Conservation (phyloP, 2,888 invertebrate genomes). For the Caenorhabditis panamensis region DNA sequence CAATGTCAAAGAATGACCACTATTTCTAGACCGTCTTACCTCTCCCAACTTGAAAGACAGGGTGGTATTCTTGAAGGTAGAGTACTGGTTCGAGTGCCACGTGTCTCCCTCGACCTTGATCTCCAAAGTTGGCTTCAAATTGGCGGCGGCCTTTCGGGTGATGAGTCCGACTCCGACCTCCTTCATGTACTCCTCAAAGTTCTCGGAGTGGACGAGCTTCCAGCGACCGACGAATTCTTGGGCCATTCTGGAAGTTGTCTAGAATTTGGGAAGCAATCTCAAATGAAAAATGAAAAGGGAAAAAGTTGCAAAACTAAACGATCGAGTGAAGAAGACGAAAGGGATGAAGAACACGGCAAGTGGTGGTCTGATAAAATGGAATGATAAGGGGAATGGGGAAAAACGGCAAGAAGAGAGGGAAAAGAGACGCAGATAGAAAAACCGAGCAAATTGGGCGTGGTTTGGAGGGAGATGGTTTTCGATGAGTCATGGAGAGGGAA, state of each 20-base stretch:
- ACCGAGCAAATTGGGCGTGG: too few species aligned
- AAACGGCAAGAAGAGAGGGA: background rate
- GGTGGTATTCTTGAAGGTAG: slow-evolving; percentile 75
- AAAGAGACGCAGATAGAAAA: too few species aligned
- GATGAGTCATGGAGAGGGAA: too few species aligned
- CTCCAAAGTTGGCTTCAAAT: slow-evolving; percentile 71
- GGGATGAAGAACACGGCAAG: background rate
- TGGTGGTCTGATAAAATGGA: background rate
- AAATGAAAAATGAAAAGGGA: background rate
- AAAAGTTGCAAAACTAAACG: slow-evolving; percentile 2
- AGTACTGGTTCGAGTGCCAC: slow-evolving; percentile 66
- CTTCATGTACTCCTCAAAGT: slow-evolving; percentile 76
- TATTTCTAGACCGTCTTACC: background rate
- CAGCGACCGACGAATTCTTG: slow-evolving; percentile 67
- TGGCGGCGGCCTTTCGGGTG: slow-evolving; percentile 73
- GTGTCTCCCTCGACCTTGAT: slow-evolving; percentile 66
- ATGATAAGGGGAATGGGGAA: background rate
- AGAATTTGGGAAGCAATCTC: too few species aligned
- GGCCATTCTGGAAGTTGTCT: background rate
- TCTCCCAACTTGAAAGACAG: slow-evolving; percentile 65
- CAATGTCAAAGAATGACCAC: background rate
- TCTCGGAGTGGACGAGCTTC: slow-evolving; percentile 66
- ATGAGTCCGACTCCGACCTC: slow-evolving; percentile 73
- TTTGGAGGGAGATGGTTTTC: too few species aligned
- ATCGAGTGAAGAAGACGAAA: background rate